phyloP scores from a whole-genome alignment of 2,797 vertebrate genomes.

The Caiman crocodilus region DNA sequence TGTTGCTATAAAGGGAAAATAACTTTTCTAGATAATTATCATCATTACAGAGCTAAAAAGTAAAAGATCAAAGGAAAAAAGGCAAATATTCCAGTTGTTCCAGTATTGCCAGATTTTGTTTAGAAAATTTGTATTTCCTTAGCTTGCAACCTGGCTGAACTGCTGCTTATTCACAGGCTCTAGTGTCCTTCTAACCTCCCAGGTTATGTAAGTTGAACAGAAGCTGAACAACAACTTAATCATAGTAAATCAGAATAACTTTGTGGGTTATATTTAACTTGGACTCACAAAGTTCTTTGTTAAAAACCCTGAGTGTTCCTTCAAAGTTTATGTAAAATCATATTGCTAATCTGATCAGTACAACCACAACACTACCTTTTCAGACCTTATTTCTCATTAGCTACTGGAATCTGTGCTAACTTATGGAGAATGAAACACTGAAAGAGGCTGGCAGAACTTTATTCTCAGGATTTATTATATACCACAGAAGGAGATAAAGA shows the following conservation, averaged over 20 bases:
- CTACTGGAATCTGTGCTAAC: not conserved
- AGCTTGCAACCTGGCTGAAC: not conserved
- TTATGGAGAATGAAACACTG: not conserved
- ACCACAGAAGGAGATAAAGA: not conserved
- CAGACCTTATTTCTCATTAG: not conserved
- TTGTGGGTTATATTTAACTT: not conserved
- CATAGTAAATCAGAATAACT: not conserved
- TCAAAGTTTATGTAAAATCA: not conserved
- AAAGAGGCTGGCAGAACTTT: not conserved
- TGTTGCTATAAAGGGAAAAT: not conserved
- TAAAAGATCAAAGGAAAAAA: not conserved
- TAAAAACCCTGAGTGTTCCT: not conserved
- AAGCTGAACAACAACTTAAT: constrained; percentile 20
- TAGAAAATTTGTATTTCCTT: not conserved
- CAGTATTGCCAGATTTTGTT: not conserved
- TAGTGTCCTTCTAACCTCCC: constrained; percentile 3
- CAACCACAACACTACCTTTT: accelerated
- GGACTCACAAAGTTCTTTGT: not conserved
- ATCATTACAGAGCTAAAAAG: not conserved
- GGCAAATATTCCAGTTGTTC: accelerated
- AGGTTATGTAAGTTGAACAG: not conserved
- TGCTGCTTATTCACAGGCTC: not conserved
- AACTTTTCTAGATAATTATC: not conserved
- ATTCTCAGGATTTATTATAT: not conserved
- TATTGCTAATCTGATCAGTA: accelerated